Percentiles rank a stretch among this genome's conserved stretches.
These are phyloP conservation scores for Halcyon smyrnensis DNA, from an alignment of 2,797 vertebrate species.

Conservation along the genomic window DNA sequence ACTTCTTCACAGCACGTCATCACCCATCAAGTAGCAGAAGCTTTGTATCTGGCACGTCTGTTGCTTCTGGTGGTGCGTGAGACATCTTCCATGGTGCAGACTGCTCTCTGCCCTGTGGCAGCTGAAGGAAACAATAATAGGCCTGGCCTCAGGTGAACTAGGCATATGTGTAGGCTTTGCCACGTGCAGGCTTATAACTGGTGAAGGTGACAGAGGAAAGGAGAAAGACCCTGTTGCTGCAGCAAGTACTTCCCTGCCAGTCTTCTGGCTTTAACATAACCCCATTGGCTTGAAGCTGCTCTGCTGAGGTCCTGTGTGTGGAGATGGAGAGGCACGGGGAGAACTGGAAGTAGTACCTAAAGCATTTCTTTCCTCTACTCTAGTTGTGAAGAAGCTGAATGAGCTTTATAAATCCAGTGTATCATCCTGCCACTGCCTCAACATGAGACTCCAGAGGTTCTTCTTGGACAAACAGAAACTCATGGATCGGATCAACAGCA, in stretches of 20 bases:
- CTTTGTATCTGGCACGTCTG: neutral
- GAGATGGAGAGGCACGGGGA: neutral
- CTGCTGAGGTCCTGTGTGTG: rapidly evolving
- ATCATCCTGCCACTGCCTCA: slow-evolving; percentile 89
- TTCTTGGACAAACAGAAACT: slow-evolving; percentile 94
- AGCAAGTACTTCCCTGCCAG: neutral
- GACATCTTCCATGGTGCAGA: neutral
- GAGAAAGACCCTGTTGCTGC: neutral
- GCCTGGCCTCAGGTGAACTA: slow-evolving; percentile 9
- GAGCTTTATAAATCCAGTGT: slow-evolving; percentile 94
- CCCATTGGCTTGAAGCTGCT: rapidly evolving
- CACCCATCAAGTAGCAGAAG: neutral
- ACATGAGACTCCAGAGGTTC: slow-evolving; percentile 89
- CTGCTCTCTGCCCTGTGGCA: neutral
- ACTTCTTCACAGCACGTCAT: neutral
- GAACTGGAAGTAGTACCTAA: neutral
- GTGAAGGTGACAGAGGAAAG: neutral
- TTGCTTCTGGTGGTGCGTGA: neutral
- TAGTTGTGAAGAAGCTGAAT: slow-evolving; percentile 92
- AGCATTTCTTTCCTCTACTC: neutral
- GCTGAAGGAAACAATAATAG: neutral
- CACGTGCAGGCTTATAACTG: neutral
- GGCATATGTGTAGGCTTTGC: neutral
- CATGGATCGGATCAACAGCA: slow-evolving; percentile 92
- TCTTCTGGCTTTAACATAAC: neutral